Evolutionary conservation across 92 coral and sea anemone genomes (phyloP), one percentile per base, ranked within the genome.

Genomic region (Umimayanthus chanpuru): DNA sequence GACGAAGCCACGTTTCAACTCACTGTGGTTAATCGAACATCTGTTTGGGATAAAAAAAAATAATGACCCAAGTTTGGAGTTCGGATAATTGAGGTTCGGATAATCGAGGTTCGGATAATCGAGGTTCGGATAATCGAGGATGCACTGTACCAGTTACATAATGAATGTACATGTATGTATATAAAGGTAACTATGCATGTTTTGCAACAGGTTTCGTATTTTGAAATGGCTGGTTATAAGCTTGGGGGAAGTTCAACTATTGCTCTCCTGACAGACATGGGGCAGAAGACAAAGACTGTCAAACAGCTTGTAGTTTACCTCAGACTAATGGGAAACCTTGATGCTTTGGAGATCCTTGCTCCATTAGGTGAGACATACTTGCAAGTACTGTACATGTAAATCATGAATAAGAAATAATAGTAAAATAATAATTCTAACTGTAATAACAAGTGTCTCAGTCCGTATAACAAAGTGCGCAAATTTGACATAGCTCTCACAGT

Each of bases 201-300:
- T 14, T 81, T 12, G 28, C 68, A 32, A 77, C 82, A 95, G 98
- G 98, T 95, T 38, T 73, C 91, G 6, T 61, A 80, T 29, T 95
- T 95, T 90, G 93, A 90, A 44, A 93, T 36, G 81, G 85, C 85
- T n/a, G 89, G 88, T 14, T 76, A 74, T 77, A 74, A 44, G 58
- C 81, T 76, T 12, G 93, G 89, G n/a, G 92, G 93, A 39, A 92
- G 92, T 32, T 90, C 93, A 47, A 90, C 96, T 72, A 93, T 80
- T 88, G 72, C 90, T 49, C 88, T 97, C 73, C 80, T 95, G 56
- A 86, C 85, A 66, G 98, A 97, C 84, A 83, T 97, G 87, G 93
- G 99, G 1, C 94, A 90, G n/a, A 94, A 87, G 65, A 92, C 96
- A 56, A 94, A 91, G 75, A 97, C 96, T 30, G 96, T 95, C 21